Evolutionary conservation across 53 echinoderm and acorn worm genomes (phyloP).

Genomic region (Arbacia lixula): DNA sequence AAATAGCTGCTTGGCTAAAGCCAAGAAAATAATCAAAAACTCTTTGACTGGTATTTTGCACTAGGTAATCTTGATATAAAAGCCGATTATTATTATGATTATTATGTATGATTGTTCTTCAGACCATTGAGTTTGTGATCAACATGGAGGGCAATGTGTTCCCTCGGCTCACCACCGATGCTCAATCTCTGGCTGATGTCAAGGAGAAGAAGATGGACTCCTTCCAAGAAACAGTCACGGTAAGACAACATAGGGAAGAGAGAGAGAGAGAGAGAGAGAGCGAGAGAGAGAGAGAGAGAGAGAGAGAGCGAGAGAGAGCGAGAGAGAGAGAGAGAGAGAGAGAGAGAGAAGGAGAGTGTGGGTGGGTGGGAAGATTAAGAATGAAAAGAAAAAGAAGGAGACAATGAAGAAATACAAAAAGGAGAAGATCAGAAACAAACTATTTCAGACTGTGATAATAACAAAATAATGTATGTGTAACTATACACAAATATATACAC

Average conservation of each 20-base stretch:
- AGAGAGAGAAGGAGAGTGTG: not conserved
- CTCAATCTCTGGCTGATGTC: slow-evolving; percentile 36
- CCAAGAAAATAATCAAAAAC: too few species aligned
- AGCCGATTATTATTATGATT: too few species aligned
- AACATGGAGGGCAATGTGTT: slow-evolving; percentile 61
- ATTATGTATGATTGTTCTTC: too few species aligned
- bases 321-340: not conserved
- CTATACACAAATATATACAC: too few species aligned
- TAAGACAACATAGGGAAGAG: not conserved
- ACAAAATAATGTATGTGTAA: too few species aligned
- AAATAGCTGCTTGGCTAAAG: too few species aligned
- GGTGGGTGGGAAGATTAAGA: not conserved
- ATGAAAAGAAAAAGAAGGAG: too few species aligned
- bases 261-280: not conserved
- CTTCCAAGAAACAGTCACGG: slow-evolving; percentile 57
- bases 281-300: not conserved
- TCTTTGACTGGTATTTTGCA: too few species aligned
- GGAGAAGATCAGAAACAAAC: too few species aligned
- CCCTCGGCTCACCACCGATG: slow-evolving; percentile 47
- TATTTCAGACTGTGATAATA: too few species aligned
- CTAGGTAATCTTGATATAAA: too few species aligned
- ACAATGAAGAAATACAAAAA: too few species aligned
- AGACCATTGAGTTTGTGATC: slow-evolving; percentile 61
- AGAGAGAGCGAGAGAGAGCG: not conserved
- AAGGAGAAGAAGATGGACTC: slow-evolving; percentile 16